phyloP scores from a whole-genome alignment of 2,113 vertebrate species.

The Mastomys natalensis region DNA sequence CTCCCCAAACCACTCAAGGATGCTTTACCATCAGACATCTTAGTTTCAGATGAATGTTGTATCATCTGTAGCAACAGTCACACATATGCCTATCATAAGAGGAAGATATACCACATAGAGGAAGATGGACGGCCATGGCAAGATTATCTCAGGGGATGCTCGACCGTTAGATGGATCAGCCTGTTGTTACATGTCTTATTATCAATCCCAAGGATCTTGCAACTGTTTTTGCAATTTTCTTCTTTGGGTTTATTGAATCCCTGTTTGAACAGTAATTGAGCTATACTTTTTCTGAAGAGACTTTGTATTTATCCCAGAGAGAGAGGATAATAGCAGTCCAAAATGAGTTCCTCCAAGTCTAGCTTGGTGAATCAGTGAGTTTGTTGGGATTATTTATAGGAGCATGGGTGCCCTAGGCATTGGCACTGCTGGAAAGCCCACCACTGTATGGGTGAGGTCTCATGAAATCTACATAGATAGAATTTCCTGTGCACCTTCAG shows the following conservation, averaged over 20 bases:
- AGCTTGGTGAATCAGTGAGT: not conserved
- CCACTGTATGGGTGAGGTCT: not conserved
- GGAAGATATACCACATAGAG: not conserved
- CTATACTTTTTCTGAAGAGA: not conserved
- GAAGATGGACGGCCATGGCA: not conserved
- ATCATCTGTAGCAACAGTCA: not conserved
- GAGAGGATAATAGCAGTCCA: not conserved
- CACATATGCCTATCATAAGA: not conserved
- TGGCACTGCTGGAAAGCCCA: not conserved
- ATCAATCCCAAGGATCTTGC: not conserved
- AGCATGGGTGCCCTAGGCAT: not conserved
- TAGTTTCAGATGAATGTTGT: not conserved
- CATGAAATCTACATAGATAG: too few relatives aligned
- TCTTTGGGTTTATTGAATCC: not conserved
- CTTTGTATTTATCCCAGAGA: not conserved
- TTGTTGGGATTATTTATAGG: not conserved
- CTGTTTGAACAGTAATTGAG: not conserved
- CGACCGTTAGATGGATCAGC: not conserved
- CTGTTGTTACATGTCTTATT: not conserved
- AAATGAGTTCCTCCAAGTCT: not conserved
- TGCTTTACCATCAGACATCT: not conserved
- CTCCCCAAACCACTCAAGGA: not conserved
- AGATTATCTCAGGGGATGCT: too few relatives aligned
- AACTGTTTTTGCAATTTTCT: not conserved
- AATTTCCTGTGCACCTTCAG: not conserved